Percentiles rank a stretch among this genome's conserved stretches.
Conservation (phyloP, 2,113 vertebrate genomes). For the Forbesichthys papilliferus region DNA sequence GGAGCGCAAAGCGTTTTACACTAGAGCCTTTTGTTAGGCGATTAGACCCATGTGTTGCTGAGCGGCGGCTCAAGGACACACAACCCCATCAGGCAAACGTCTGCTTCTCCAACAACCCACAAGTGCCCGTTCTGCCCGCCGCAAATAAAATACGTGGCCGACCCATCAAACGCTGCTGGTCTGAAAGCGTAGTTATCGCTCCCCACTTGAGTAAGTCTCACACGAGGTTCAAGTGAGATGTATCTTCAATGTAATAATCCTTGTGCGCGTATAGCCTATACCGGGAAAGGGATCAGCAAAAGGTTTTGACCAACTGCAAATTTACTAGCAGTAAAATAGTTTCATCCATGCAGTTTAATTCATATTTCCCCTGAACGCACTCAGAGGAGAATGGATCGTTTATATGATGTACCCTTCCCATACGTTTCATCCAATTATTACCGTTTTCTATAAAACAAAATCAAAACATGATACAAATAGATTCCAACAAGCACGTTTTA, state of each 20-base stretch:
- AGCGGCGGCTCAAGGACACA: slow-evolving; percentile 49
- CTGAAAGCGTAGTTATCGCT: slow-evolving; percentile 42
- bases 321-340: slow-evolving; percentile 15
- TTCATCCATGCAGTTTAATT: neutral
- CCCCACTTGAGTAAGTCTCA: slow-evolving; percentile 39
- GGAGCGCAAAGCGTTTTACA: slow-evolving; percentile 58
- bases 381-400: too few species aligned
- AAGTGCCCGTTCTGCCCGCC: slow-evolving; percentile 47
- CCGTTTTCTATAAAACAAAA: neutral
- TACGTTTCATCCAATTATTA: too few species aligned
- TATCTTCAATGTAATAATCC: slow-evolving; percentile 22
- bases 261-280: neutral
- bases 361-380: neutral
- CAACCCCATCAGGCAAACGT: neutral
- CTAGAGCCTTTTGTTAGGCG: slow-evolving; percentile 62
- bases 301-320: slow-evolving; percentile 9
- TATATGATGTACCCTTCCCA: too few species aligned
- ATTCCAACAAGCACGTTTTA: neutral
- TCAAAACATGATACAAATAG: neutral
- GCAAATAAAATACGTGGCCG: slow-evolving; percentile 50
- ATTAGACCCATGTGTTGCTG: slow-evolving; percentile 65
- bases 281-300: neutral
- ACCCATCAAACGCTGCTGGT: slow-evolving; percentile 43
- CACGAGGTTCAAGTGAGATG: slow-evolving; percentile 33
- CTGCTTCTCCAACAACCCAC: slow-evolving; percentile 50